Base-by-base conservation (phyloP, 2,113 vertebrate genomes). In the Eurypyga helias region DNA sequence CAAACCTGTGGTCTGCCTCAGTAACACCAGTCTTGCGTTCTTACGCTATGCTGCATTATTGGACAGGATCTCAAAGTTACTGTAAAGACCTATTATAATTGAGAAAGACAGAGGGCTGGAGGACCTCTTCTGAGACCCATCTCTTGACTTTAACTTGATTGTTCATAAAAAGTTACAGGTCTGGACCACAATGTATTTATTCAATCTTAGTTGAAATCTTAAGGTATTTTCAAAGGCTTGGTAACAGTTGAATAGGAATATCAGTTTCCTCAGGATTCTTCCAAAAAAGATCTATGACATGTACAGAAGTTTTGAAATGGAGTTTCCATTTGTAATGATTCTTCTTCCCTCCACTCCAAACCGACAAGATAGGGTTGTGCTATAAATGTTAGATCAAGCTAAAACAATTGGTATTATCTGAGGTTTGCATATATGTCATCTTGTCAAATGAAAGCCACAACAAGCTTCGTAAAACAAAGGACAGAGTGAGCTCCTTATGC, bases 401-500 rank as follows among this genome's bases (percentile, higher is more conserved):
- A 71, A 83, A 92, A 4, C 49, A 71, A 66, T 49, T 78, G 89
- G 60, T 67, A 36, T 73, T 92, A 58, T 83, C 62, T 86, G 71
- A 89, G 48, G 51, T 88, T 92, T 78, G 54, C 71, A 77, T 86
- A 21, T 60, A 62, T 78, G 55, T 43, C 70, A 49, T 95, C 62
- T 83, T 83, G 64, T 94, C 76, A 83, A 83, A 94, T 33, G 49
- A 90, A 96, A 96, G 92, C 82, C 92, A 84, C 88, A 96, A 96
- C 72, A 93, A 94, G 55, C 78, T 79, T 55, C 52, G n/a, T 76
- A 51, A 60, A 90, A 81, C 46, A 89, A 94, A 92, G 90, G 92
- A 88, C 75, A 90, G 85, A 93, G 83, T n/a, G 85, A 96, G 79
- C 72, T 94, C 96, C 96, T 92, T 93, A 73, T 92, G 92, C 92